A percentile compares a stretch with the other conserved stretches of the same genome.
phyloP scores from a whole-genome alignment of 2,113 vertebrate species.

The Pardalotus punctatus region DNA sequence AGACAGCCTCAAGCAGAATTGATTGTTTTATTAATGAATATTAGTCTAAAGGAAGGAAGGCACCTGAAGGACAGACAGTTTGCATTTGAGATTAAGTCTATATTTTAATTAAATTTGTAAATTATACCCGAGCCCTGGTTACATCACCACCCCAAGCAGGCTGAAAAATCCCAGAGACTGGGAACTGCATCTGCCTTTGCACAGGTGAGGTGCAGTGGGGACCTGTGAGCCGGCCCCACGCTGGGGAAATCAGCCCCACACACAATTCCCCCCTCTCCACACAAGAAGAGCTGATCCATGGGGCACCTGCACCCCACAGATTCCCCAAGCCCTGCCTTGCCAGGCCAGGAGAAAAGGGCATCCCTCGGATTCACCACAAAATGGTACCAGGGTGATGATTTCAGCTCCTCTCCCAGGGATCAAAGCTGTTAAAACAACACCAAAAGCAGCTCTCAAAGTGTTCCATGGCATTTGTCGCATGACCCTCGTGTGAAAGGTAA shows the following conservation, averaged over 20 bases:
- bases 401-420: neutral
- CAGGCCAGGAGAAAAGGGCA: neutral
- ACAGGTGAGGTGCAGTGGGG: fast-evolving
- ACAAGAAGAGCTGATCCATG: fast-evolving
- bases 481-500: neutral
- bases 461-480: neutral
- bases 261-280: neutral
- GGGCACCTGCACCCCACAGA: neutral
- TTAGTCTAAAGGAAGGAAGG: neutral
- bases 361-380: neutral
- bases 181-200: neutral
- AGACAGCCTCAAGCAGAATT: neutral
- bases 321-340: fast-evolving
- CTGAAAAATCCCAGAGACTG: neutral
- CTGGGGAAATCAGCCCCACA: neutral
- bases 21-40: neutral
- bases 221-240: fast-evolving
- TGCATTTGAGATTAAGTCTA: neutral
- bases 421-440: neutral
- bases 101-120: neutral
- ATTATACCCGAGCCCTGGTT: neutral
- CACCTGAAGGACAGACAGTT: neutral
- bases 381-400: neutral
- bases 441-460: neutral
- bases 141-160: neutral